A percentile compares a stretch with the other conserved stretches of the same genome.
Conservation (phyloP, 2,113 vertebrate genomes). For the Mastomys natalensis region DNA sequence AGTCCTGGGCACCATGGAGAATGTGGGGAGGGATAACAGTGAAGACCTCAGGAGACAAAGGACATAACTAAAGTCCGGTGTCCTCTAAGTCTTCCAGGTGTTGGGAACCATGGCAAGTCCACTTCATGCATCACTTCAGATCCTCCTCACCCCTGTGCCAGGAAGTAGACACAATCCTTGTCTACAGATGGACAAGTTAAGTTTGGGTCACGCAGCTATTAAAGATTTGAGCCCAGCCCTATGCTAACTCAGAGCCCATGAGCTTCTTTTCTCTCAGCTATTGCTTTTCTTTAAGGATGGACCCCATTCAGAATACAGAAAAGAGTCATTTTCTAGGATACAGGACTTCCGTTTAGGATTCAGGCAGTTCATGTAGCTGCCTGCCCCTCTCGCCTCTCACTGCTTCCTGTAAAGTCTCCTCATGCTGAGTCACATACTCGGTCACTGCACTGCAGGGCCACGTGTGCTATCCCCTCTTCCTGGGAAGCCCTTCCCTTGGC, state of each 20-base stretch:
- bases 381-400: too few relatives aligned
- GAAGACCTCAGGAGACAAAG: neutral
- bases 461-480: too few relatives aligned
- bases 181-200: neutral
- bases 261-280: neutral
- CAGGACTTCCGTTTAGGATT: neutral
- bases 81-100: neutral
- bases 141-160: neutral
- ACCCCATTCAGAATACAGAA: slow-evolving; percentile 31
- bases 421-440: too few relatives aligned
- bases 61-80: neutral
- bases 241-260: slow-evolving; percentile 6
- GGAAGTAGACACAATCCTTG: neutral
- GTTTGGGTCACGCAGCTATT: neutral
- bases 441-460: too few relatives aligned
- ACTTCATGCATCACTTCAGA: neutral
- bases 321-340: slow-evolving; percentile 30
- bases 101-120: too few relatives aligned
- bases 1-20: neutral
- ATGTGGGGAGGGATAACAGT: neutral
- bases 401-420: too few relatives aligned
- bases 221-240: neutral
- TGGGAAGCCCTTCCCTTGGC: too few relatives aligned
- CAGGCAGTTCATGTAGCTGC: too few relatives aligned
- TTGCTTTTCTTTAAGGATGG: slow-evolving; percentile 16